Conservation (phyloP, 2,113 vertebrate species). For the Xyliphius kryptos region DNA sequence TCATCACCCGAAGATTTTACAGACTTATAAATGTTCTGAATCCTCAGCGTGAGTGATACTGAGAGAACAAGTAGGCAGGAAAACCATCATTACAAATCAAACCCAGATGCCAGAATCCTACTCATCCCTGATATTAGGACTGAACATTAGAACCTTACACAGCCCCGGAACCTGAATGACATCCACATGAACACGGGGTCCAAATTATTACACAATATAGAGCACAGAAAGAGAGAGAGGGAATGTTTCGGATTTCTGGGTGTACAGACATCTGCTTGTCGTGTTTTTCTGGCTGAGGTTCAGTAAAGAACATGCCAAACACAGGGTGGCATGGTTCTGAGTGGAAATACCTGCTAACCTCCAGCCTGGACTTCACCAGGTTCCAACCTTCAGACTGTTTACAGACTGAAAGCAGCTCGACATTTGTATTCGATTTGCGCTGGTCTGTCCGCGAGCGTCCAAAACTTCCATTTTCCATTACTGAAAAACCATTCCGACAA, state of each 20-base stretch:
- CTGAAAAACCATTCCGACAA: neutral
- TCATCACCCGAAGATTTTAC: too few relatives aligned
- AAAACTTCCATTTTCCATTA: neutral
- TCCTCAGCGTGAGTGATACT: too few relatives aligned
- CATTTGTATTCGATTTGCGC: constrained; percentile 6
- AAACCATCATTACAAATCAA: too few relatives aligned
- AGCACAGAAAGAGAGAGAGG: neutral
- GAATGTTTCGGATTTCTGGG: constrained; percentile 24
- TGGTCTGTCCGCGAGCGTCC: neutral
- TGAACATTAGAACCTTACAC: too few relatives aligned
- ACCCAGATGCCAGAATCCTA: too few relatives aligned
- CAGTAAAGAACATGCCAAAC: neutral
- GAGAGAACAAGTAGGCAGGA: too few relatives aligned
- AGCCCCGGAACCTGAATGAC: too few relatives aligned
- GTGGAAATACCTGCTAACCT: constrained; percentile 20
- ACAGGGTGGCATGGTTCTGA: constrained; percentile 2
- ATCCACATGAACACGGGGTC: too few relatives aligned
- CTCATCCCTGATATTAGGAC: too few relatives aligned
- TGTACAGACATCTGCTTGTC: neutral
- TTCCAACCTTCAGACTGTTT: constrained; percentile 1
- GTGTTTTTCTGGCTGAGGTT: too few relatives aligned
- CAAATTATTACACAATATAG: too few relatives aligned
- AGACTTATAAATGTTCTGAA: too few relatives aligned
- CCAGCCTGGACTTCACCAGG: neutral
- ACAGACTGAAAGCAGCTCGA: neutral